Conservation (phyloP, 2,888 invertebrate species). For the Gymnosoma rotundatum region DNA sequence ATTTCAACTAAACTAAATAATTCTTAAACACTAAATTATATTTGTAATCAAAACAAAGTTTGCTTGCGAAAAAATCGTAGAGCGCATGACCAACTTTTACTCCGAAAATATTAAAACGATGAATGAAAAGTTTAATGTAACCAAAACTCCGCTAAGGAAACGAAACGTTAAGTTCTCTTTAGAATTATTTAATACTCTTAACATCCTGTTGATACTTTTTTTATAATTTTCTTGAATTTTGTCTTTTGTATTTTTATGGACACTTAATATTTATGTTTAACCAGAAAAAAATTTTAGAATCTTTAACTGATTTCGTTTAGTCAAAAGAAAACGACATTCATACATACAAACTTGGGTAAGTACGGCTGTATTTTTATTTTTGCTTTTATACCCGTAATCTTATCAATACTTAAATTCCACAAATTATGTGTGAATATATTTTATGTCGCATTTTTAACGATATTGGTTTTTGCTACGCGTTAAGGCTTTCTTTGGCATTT, state of each 20-base stretch:
- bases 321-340: not conserved
- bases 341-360: not conserved
- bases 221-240: not conserved
- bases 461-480: not conserved
- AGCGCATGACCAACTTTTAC: conserved; percentile 49
- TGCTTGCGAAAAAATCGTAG: not conserved
- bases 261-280: conserved; percentile 20
- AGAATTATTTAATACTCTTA: conserved; percentile 48
- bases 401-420: not conserved
- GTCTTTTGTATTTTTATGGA: conserved; percentile 15
- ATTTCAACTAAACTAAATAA: conserved; percentile 59
- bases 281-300: conserved; percentile 16
- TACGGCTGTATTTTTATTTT: not conserved
- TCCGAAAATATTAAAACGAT: conserved; percentile 45
- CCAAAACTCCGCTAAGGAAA: conserved; percentile 32
- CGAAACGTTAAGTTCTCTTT: not conserved
- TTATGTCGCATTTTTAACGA: not conserved
- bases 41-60: conserved; percentile 44
- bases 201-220: conserved; percentile 69
- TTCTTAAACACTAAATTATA: conserved; percentile 55
- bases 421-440: not conserved
- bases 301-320: conserved; percentile 20
- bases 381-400: not conserved
- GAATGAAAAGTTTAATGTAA: conserved; percentile 57
- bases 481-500: not conserved